Conservation (phyloP, 2,888 invertebrate species). For the Mythimna pallens region DNA sequence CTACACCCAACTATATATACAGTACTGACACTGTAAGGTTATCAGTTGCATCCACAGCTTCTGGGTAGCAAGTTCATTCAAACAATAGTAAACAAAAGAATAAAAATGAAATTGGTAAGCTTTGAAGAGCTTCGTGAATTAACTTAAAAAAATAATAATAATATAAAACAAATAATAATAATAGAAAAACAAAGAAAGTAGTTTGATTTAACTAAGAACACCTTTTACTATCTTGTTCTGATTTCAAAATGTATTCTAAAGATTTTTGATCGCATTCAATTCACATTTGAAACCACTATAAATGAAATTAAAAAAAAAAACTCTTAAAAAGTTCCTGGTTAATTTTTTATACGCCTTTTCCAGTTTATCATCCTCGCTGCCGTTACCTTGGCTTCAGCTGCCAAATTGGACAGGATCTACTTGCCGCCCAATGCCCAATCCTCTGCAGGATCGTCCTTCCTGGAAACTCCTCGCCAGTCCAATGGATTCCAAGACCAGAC, state of each 20-base stretch:
- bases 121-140: background rate
- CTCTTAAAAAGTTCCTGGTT: background rate
- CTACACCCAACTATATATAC: conserved; percentile 84
- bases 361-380: conserved; percentile 81
- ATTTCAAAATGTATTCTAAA: background rate
- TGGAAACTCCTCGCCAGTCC: conserved; percentile 62
- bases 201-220: background rate
- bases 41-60: conserved; percentile 80
- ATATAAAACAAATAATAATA: background rate
- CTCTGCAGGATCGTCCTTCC: conserved; percentile 60
- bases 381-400: conserved; percentile 77
- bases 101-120: conserved; percentile 83
- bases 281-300: too few relatives aligned
- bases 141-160: background rate
- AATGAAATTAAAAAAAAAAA: too few relatives aligned
- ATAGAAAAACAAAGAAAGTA: background rate
- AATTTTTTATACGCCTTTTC: conserved; percentile 40
- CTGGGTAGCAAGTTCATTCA: conserved; percentile 67
- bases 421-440: conserved; percentile 80
- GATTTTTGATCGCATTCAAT: background rate
- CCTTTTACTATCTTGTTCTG: background rate
- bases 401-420: conserved; percentile 83
- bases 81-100: conserved; percentile 37
- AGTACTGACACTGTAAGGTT: conserved; percentile 75
- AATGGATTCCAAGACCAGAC: conserved; percentile 51